These are phyloP conservation scores for Ceratina australensis DNA, from an alignment of 1,140 invertebrate species.

Conservation along the genomic window DNA sequence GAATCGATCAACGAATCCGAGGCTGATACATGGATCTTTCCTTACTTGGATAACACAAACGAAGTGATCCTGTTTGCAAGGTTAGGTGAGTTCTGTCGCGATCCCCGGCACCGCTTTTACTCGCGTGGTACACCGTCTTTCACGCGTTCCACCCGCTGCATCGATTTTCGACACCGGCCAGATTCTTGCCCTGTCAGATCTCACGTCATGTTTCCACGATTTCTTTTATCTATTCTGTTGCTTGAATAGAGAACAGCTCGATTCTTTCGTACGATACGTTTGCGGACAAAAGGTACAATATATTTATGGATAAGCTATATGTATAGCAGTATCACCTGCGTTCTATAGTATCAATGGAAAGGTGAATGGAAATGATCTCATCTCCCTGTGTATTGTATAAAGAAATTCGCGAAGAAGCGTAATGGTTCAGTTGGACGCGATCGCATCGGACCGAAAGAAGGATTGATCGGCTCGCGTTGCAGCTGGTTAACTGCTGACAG, in stretches of 20 bases:
- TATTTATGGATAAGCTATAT: slow-evolving; percentile 1
- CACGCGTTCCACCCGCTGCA: slow-evolving; percentile 27
- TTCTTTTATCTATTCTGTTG: not conserved
- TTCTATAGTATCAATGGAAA: not conserved
- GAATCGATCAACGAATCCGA: slow-evolving; percentile 4
- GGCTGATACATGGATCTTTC: slow-evolving; percentile 34
- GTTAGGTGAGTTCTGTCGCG: slow-evolving; percentile 49
- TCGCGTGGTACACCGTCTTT: slow-evolving; percentile 1
- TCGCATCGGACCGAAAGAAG: not conserved
- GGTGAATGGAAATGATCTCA: slow-evolving; percentile 38
- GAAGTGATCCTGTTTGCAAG: slow-evolving; percentile 41
- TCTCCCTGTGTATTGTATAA: not conserved
- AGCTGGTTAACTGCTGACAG: not conserved
- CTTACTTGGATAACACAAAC: not conserved
- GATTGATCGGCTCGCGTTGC: slow-evolving; percentile 14
- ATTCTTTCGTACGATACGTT: not conserved
- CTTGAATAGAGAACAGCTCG: not conserved
- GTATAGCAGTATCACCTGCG: not conserved
- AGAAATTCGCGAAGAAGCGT: slow-evolving; percentile 17
- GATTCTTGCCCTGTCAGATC: slow-evolving; percentile 12
- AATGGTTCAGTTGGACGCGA: slow-evolving; percentile 25
- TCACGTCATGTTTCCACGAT: not conserved
- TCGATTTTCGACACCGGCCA: slow-evolving; percentile 34
- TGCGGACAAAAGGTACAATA: slow-evolving; percentile 21
- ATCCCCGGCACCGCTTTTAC: slow-evolving; percentile 6